Percentiles rank a stretch among this genome's conserved stretches.
phyloP scores from a whole-genome alignment of 2,797 vertebrate genomes.

The Monodelphis domestica region DNA sequence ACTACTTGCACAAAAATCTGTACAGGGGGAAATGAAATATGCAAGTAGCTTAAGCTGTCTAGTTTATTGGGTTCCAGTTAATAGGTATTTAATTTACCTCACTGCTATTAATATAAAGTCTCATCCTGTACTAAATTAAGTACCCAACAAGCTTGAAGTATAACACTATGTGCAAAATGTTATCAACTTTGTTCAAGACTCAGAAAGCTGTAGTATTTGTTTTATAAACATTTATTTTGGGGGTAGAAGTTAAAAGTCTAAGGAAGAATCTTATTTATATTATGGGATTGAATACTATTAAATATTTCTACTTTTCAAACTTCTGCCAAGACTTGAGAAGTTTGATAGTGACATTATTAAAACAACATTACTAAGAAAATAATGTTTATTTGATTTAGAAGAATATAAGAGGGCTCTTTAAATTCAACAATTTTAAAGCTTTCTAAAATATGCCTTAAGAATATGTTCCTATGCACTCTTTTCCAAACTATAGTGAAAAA shows the following conservation, averaged over 20 bases:
- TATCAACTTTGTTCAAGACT: conserved; percentile 20
- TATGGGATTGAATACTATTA: neutral
- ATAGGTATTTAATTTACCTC: conserved; percentile 29
- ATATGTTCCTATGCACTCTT: neutral
- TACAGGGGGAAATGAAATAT: conserved; percentile 23
- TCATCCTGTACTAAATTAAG: conserved; percentile 7
- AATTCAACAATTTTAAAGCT: neutral
- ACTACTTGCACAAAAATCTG: neutral
- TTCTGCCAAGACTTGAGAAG: conserved; percentile 19
- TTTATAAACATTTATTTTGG: conserved; percentile 25
- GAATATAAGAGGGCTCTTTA: neutral
- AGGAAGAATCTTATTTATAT: conserved; percentile 42
- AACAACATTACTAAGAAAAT: neutral
- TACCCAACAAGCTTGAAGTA: neutral
- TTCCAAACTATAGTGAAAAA: neutral
- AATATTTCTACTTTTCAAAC: conserved; percentile 31
- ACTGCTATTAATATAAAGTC: neutral
- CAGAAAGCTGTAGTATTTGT: conserved; percentile 34
- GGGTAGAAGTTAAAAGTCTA: conserved; percentile 37
- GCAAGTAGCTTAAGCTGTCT: conserved; percentile 1
- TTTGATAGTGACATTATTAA: neutral
- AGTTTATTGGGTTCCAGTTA: conserved; percentile 11
- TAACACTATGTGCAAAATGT: neutral
- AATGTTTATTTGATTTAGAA: neutral
- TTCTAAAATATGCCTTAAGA: neutral